phyloP scores from a whole-genome alignment of 2,797 vertebrate genomes.

The Rachycentron canadum region DNA sequence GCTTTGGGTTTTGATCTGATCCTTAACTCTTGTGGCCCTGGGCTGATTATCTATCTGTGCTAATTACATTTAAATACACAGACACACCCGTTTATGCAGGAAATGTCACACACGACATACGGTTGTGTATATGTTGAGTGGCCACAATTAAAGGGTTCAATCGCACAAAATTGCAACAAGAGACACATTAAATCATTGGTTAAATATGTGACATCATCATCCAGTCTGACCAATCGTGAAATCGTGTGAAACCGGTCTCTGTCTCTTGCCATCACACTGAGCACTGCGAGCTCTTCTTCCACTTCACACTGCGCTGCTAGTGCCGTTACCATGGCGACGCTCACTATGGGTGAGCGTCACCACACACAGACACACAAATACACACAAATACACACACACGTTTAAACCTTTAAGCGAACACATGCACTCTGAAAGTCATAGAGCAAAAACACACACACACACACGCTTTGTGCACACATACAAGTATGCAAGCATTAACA shows the following conservation, averaged over 20 bases:
- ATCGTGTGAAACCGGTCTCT: conserved; percentile 31
- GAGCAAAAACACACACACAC: not conserved
- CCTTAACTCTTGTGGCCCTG: conserved; percentile 70
- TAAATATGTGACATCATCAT: conserved; percentile 59
- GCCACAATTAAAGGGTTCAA: not conserved
- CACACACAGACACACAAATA: conserved; percentile 29
- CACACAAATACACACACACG: conserved; percentile 3
- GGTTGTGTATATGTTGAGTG: not conserved
- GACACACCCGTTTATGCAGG: not conserved
- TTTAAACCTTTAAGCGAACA: not conserved
- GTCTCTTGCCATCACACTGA: conserved; percentile 59
- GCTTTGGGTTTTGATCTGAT: conserved; percentile 59
- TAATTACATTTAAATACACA: conserved; percentile 29
- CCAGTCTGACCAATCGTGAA: conserved; percentile 31
- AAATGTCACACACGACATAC: not conserved
- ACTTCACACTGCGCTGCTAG: conserved; percentile 85
- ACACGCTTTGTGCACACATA: no score
- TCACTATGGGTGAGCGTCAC: conserved; percentile 73
- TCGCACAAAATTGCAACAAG: not conserved
- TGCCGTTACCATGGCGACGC: conserved; percentile 83
- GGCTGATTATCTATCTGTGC: not conserved
- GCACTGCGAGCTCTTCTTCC: conserved; percentile 70
- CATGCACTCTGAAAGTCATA: conserved; percentile 1
- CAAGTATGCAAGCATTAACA: no score
- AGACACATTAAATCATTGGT: not conserved